Evolutionary conservation across 2,113 vertebrate genomes (phyloP).

Genomic region (Tachuris rubrigastra): DNA sequence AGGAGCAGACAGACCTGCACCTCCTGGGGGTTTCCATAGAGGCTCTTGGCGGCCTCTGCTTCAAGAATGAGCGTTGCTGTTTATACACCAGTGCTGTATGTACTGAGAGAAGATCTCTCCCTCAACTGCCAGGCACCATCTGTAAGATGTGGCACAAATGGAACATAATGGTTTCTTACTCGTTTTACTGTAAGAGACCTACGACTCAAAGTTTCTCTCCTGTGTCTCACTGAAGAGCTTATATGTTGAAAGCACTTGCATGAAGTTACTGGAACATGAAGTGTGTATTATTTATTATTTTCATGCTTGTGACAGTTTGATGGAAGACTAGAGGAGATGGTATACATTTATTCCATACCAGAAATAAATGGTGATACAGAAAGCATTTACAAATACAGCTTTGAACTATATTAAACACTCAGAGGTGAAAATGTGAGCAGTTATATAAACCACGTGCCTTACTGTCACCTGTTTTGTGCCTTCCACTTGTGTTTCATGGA

Average conservation of each 20-base stretch:
- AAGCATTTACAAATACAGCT: not conserved
- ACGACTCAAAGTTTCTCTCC: conserved; percentile 19
- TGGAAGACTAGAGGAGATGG: not conserved
- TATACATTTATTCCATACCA: not conserved
- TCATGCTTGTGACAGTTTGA: not conserved
- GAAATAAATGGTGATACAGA: not conserved
- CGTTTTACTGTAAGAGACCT: not conserved
- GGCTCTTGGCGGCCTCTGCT: not conserved
- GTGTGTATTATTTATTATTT: conserved; percentile 45
- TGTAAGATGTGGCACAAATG: not conserved
- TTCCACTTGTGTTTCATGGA: not conserved
- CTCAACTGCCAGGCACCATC: rapidly evolving
- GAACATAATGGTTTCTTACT: not conserved
- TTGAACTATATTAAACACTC: not conserved
- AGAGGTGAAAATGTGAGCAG: not conserved
- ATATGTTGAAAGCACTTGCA: conserved; percentile 6
- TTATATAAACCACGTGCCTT: not conserved
- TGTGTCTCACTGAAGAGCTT: not conserved
- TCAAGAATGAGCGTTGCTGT: not conserved
- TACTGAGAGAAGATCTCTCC: not conserved
- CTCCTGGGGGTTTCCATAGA: not conserved
- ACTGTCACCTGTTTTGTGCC: not conserved
- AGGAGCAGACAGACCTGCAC: not conserved
- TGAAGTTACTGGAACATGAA: not conserved
- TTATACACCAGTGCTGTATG: not conserved